Conservation (phyloP, 2,113 vertebrate species). For the Tragelaphus buxtoni region DNA sequence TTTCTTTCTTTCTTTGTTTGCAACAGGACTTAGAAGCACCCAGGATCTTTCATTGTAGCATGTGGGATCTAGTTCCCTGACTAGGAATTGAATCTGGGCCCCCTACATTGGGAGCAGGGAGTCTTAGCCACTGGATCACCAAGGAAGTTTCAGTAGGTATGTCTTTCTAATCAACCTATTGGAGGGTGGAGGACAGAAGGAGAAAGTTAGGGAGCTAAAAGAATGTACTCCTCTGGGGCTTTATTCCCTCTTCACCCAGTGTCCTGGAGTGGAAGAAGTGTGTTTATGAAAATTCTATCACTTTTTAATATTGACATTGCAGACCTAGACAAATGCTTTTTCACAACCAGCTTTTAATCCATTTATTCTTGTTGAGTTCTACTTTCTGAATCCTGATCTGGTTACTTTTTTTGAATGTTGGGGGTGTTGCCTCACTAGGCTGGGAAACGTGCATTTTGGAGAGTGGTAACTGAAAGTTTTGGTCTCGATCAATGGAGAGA, state of each 20-base stretch:
- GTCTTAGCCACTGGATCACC: background rate
- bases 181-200: background rate
- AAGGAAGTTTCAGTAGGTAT: background rate
- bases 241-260: background rate
- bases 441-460: slow-evolving; percentile 13
- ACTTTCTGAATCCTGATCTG: slow-evolving; percentile 6
- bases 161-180: slow-evolving; percentile 7
- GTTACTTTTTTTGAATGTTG: background rate
- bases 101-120: background rate
- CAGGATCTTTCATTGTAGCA: background rate
- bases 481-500: background rate
- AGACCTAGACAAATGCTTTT: background rate
- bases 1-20: background rate
- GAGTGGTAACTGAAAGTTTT: slow-evolving; percentile 7
- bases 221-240: rapidly evolving
- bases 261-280: background rate
- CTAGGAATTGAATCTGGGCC: background rate
- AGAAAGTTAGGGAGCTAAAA: background rate
- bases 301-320: background rate
- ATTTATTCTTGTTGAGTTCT: background rate
- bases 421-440: background rate
- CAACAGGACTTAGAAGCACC: background rate
- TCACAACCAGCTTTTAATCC: background rate
- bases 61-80: background rate
- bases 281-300: background rate